A percentile compares a stretch with the other conserved stretches of the same genome.
phyloP scores from a whole-genome alignment of 2,888 invertebrate species.

The Serripes groenlandicus region DNA sequence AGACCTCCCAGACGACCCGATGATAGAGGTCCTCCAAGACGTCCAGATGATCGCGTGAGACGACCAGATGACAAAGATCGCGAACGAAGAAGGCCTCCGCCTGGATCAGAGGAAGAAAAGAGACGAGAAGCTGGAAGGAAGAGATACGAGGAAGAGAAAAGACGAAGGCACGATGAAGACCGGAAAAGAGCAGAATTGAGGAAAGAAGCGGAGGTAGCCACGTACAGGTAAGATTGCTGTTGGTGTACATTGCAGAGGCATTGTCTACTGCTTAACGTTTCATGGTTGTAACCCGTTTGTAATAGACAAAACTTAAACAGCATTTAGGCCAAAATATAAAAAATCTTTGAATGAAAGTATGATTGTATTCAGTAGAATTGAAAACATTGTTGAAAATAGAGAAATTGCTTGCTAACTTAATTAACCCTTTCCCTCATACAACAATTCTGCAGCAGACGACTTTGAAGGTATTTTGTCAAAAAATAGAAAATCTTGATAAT shows the following conservation, averaged over 20 bases:
- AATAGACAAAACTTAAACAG: not conserved
- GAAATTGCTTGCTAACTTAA: not conserved
- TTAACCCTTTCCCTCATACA: no score
- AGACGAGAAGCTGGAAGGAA: conserved; percentile 43
- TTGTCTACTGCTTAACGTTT: no score
- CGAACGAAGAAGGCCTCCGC: conserved; percentile 12
- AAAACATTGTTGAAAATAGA: not conserved
- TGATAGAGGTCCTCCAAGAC: conserved; percentile 39
- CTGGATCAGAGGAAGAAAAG: conserved; percentile 40
- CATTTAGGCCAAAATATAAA: no score
- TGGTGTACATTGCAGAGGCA: not conserved
- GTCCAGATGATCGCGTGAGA: conserved; percentile 44
- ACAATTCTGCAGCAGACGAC: no score
- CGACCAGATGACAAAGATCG: conserved; percentile 37
- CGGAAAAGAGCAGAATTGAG: conserved; percentile 54
- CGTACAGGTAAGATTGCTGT: conserved; percentile 23
- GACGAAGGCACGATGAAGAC: conserved; percentile 62
- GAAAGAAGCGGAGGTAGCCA: conserved; percentile 64
- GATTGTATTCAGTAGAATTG: no score
- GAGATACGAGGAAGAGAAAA: conserved; percentile 59
- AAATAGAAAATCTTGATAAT: no score
- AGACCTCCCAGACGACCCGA: conserved; percentile 60
- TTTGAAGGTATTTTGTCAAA: no score
- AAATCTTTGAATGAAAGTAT: no score
- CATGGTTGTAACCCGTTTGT: not conserved